Percentiles rank a stretch among this genome's conserved stretches.
These are phyloP conservation scores for Mercenaria mercenaria DNA, from an alignment of 1,140 invertebrate species.

Conservation along the genomic window DNA sequence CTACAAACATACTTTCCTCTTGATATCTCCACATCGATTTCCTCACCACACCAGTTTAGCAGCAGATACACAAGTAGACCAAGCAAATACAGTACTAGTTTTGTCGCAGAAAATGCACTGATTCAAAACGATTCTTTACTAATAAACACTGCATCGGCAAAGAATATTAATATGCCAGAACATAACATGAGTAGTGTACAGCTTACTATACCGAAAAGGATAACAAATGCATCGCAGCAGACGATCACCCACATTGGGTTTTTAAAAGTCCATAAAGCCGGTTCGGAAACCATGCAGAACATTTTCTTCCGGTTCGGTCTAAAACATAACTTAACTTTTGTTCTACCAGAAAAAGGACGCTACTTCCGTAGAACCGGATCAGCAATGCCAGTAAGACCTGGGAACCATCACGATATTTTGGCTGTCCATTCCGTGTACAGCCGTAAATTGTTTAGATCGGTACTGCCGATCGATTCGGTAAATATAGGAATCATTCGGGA, in stretches of 20 bases:
- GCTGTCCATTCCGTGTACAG: slow-evolving; percentile 68
- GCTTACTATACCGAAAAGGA: too few relatives aligned
- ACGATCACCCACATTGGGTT: slow-evolving; percentile 71
- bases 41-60: too few relatives aligned
- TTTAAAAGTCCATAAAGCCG: slow-evolving; percentile 86
- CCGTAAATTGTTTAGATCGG: slow-evolving; percentile 20
- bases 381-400: neutral
- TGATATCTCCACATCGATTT: too few relatives aligned
- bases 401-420: slow-evolving; percentile 16
- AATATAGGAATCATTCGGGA: slow-evolving; percentile 75
- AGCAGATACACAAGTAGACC: too few relatives aligned
- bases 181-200: too few relatives aligned
- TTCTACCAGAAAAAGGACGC: slow-evolving; percentile 81
- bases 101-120: too few relatives aligned
- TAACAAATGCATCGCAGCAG: too few relatives aligned
- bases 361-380: neutral
- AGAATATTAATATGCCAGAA: too few relatives aligned
- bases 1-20: too few relatives aligned
- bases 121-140: too few relatives aligned
- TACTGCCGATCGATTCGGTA: slow-evolving; percentile 69
- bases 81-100: too few relatives aligned
- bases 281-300: slow-evolving; percentile 86
- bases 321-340: slow-evolving; percentile 86
- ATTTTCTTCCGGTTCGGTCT: slow-evolving; percentile 87
- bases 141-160: too few relatives aligned